Conservation (phyloP, 2,797 vertebrate genomes). For the Poecile montanus region DNA sequence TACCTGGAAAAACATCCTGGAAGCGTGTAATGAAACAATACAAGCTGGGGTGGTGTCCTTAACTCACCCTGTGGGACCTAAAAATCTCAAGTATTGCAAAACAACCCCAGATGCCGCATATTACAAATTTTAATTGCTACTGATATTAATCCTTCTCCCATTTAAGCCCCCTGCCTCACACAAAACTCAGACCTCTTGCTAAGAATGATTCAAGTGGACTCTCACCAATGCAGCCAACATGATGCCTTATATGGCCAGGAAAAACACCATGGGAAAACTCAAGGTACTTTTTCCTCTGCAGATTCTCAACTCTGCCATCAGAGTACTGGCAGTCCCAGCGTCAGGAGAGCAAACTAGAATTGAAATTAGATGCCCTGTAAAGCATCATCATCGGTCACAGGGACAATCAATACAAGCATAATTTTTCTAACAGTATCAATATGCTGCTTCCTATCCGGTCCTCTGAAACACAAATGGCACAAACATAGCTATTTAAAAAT, state of each 20-base stretch:
- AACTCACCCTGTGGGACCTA: not conserved
- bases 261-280: slow-evolving; percentile 1
- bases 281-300: not conserved
- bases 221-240: not conserved
- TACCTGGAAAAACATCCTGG: not conserved
- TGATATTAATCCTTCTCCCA: not conserved
- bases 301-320: not conserved
- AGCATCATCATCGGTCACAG: not conserved
- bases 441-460: not conserved
- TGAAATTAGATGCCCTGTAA: not conserved
- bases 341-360: not conserved
- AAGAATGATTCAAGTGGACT: not conserved
- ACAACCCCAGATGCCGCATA: not conserved
- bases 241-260: slow-evolving; percentile 10
- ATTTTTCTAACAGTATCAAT: not conserved
- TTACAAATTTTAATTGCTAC: not conserved
- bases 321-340: not conserved
- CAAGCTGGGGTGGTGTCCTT: not conserved
- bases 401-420: not conserved
- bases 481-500: not conserved
- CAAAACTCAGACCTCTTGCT: not conserved
- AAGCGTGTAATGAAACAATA: not conserved
- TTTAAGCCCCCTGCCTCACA: not conserved
- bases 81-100: not conserved
- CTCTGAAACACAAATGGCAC: not conserved